Percentiles rank a stretch among this genome's conserved stretches.
Conservation (phyloP, 2,888 invertebrate species). For the Rotaria sp. region DNA sequence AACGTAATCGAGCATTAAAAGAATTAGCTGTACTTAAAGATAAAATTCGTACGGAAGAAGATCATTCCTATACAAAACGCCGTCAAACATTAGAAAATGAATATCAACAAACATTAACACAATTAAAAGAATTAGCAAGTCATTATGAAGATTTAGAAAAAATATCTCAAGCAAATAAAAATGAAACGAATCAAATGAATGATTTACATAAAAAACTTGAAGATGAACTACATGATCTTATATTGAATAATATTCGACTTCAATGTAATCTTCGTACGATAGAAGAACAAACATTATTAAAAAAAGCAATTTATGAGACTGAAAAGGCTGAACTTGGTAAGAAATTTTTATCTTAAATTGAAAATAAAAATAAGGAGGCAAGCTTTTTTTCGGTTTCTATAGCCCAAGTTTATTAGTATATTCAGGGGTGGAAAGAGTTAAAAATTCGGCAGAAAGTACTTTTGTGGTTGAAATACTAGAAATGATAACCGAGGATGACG, state of each 20-base stretch:
- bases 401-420: too few relatives aligned
- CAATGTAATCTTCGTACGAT: neutral
- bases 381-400: too few relatives aligned
- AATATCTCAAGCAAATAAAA: neutral
- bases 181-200: neutral
- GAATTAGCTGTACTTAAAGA: neutral
- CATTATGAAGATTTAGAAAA: neutral
- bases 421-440: too few relatives aligned
- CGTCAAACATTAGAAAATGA: neutral
- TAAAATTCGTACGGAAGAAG: neutral
- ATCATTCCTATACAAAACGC: neutral
- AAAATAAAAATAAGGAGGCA: too few relatives aligned
- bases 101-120: neutral
- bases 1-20: neutral
- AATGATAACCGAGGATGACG: too few relatives aligned
- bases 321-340: neutral
- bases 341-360: too few relatives aligned
- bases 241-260: neutral
- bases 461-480: too few relatives aligned
- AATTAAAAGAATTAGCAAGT: neutral
- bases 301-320: neutral
- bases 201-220: conserved; percentile 14
- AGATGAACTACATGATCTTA: neutral
- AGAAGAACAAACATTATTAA: neutral
- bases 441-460: too few relatives aligned